These are phyloP conservation scores for Passerina amoena DNA, from an alignment of 2,113 vertebrate species.

Conservation along the genomic window DNA sequence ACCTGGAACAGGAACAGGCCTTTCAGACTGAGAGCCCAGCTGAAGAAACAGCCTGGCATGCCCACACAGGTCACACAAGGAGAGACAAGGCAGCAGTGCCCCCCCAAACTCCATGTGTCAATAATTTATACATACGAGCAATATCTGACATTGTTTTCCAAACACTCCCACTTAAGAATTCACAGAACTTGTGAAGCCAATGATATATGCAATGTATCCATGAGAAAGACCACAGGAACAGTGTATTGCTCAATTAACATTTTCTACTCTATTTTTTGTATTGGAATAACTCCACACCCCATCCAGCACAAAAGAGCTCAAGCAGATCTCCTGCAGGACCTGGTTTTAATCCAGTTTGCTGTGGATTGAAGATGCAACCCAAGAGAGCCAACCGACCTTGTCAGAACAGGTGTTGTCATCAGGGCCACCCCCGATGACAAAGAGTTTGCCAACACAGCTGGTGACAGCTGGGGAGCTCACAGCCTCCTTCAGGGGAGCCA, in stretches of 20 bases:
- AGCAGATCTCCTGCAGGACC: neutral
- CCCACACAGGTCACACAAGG: neutral
- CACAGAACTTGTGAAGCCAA: neutral
- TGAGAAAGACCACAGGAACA: neutral
- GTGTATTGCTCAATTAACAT: neutral
- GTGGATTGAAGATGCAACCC: neutral
- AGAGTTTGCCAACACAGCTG: slow-evolving; percentile 91
- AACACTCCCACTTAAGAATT: neutral
- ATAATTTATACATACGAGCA: neutral
- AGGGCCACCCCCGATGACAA: slow-evolving; percentile 94
- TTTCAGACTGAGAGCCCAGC: neutral
- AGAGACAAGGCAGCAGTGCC: neutral
- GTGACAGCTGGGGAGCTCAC: slow-evolving; percentile 95
- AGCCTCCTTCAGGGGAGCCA: slow-evolving; percentile 93
- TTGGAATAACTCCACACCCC: neutral
- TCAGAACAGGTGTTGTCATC: slow-evolving; percentile 97
- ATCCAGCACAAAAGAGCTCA: neutral
- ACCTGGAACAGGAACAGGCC: slow-evolving; percentile 78
- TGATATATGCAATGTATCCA: neutral
- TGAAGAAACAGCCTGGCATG: neutral
- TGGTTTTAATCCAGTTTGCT: neutral
- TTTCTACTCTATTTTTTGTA: neutral
- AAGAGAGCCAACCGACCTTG: neutral
- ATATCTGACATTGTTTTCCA: neutral
- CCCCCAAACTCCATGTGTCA: neutral